These are phyloP conservation scores for Lophochroa leadbeateri DNA, from an alignment of 2,113 vertebrate species.

Conservation along the genomic window DNA sequence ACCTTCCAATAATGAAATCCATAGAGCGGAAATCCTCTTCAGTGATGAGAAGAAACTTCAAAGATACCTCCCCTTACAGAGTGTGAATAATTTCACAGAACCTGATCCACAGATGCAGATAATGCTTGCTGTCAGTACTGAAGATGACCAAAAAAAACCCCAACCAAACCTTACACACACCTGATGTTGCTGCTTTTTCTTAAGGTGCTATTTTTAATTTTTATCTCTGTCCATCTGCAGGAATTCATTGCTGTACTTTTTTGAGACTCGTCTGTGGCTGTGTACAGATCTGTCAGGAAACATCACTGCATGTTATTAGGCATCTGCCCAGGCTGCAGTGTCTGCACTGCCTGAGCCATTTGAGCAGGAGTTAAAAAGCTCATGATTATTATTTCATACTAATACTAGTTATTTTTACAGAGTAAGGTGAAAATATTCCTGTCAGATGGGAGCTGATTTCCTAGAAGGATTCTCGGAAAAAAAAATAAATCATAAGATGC, in stretches of 20 bases:
- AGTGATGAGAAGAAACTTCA: slow-evolving; percentile 9
- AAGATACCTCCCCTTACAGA: background rate
- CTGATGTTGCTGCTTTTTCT: background rate
- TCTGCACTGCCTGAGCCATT: background rate
- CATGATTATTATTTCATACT: background rate
- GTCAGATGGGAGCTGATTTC: background rate
- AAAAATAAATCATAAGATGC: background rate
- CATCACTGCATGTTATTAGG: background rate
- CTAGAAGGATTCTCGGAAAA: background rate
- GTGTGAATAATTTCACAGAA: background rate
- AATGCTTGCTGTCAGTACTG: background rate
- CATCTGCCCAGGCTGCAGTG: background rate
- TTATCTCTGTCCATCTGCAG: background rate
- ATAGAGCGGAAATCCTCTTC: slow-evolving; percentile 33
- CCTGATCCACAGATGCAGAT: background rate
- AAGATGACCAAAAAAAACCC: background rate
- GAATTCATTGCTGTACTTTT: background rate
- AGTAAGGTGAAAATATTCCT: background rate
- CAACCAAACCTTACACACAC: background rate
- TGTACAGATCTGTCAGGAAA: background rate
- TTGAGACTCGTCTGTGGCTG: background rate
- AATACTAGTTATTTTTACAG: background rate
- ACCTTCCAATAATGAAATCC: slow-evolving; percentile 24
- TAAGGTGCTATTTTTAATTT: background rate
- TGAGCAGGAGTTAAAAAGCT: background rate